These are phyloP conservation scores for Gymnosoma rotundatum DNA, from an alignment of 2,888 invertebrate species.

Conservation along the genomic window DNA sequence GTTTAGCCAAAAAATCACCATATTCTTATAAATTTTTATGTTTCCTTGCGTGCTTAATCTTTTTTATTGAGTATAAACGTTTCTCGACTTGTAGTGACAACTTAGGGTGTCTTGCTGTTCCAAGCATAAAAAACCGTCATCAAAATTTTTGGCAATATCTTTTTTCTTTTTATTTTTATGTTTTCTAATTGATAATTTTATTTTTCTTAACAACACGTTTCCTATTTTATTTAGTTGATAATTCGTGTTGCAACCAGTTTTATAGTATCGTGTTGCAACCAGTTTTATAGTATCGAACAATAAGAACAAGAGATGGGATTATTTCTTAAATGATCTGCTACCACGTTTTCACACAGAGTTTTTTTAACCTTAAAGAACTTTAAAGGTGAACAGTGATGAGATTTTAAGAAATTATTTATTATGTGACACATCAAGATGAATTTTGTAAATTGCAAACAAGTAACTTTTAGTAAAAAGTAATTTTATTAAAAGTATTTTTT, in stretches of 20 bases:
- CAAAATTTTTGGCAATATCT: conserved; percentile 47
- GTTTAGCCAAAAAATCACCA: conserved; percentile 21
- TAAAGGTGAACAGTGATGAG: conserved; percentile 25
- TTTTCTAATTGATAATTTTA: conserved; percentile 23
- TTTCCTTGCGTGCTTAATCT: not conserved
- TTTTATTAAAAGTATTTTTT: no score
- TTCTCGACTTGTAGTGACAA: conserved; percentile 18
- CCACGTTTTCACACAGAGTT: not conserved
- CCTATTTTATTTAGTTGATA: conserved; percentile 31
- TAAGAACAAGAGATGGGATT: conserved; percentile 23
- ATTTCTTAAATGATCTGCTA: conserved; percentile 53
- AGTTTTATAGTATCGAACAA: conserved; percentile 6
- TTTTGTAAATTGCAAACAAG: no score
- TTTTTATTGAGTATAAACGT: not conserved
- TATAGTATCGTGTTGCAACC: conserved; percentile 37
- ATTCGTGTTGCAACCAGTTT: conserved; percentile 56
- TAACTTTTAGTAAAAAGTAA: no score
- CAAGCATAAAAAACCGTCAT: not conserved
- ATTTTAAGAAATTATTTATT: not conserved
- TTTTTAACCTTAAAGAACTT: conserved; percentile 40
- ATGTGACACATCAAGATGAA: no score
- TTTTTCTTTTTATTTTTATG: conserved; percentile 32
- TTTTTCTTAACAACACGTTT: conserved; percentile 51
- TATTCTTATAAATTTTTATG: conserved; percentile 18
- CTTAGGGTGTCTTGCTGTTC: conserved; percentile 58